Evolutionary conservation across 2,113 vertebrate genomes (phyloP).

Genomic region (Syrmaticus mikado): DNA sequence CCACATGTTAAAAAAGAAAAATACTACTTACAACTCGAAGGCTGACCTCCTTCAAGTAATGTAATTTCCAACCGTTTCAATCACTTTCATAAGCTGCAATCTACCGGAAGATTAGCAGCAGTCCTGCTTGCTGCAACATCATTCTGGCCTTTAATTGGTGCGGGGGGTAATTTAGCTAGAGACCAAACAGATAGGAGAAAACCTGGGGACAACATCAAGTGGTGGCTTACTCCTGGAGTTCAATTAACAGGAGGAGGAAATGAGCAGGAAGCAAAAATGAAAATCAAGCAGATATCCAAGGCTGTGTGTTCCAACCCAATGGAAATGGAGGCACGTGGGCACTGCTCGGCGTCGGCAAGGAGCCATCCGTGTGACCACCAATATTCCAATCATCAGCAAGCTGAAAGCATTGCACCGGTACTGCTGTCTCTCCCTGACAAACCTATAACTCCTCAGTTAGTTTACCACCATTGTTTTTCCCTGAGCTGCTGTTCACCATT

Average conservation of each 20-base stretch:
- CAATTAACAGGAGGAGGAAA: background rate
- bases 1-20: background rate
- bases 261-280: background rate
- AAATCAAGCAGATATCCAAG: background rate
- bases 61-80: slow-evolving; percentile 20
- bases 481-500: background rate
- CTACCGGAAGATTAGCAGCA: background rate
- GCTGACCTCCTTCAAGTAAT: background rate
- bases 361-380: background rate
- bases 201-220: background rate
- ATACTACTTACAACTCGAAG: background rate
- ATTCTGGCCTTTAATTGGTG: slow-evolving; percentile 10
- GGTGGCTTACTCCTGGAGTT: background rate
- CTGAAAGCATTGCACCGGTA: background rate
- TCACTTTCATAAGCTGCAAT: background rate
- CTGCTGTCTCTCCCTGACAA: background rate
- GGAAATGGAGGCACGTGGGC: background rate
- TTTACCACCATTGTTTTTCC: background rate
- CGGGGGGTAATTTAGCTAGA: background rate
- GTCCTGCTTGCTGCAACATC: background rate
- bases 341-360: background rate
- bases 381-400: background rate
- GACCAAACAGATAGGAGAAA: background rate
- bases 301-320: background rate
- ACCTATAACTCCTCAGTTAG: background rate